phyloP scores from a whole-genome alignment of 2,888 invertebrate species.

The Mechanitis messenoides region DNA sequence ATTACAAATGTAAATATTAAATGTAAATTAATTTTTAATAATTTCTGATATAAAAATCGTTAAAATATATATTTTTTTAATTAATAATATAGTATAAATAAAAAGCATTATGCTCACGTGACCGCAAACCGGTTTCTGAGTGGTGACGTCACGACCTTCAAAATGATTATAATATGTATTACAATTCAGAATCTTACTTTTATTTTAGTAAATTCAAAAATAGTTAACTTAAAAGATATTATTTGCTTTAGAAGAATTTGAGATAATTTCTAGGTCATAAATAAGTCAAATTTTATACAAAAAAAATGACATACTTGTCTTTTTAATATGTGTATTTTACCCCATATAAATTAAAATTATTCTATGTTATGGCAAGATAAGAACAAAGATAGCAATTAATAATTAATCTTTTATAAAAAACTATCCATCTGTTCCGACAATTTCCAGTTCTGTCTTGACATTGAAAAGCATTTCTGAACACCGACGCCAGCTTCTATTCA shows the following conservation, averaged over 20 bases:
- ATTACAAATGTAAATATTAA: no score
- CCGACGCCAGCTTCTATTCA: constrained; percentile 60
- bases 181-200: no score
- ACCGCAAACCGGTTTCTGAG: not conserved
- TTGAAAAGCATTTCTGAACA: constrained; percentile 55
- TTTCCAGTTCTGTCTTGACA: constrained; percentile 41
- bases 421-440: constrained; percentile 17
- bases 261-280: no score
- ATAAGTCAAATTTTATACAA: no score
- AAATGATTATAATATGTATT: not conserved
- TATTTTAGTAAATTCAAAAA: no score
- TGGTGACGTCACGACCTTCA: not conserved
- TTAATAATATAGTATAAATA: not conserved
- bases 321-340: no score
- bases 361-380: not conserved
- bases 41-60: no score
- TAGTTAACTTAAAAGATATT: no score
- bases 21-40: no score
- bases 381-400: not conserved
- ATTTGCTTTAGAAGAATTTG: no score
- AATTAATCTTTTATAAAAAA: not conserved
- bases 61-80: not conserved
- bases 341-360: not conserved
- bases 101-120: not conserved
- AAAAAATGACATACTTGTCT: no score